Conservation (phyloP, 2,888 invertebrate genomes). For the Nowickia ferox region DNA sequence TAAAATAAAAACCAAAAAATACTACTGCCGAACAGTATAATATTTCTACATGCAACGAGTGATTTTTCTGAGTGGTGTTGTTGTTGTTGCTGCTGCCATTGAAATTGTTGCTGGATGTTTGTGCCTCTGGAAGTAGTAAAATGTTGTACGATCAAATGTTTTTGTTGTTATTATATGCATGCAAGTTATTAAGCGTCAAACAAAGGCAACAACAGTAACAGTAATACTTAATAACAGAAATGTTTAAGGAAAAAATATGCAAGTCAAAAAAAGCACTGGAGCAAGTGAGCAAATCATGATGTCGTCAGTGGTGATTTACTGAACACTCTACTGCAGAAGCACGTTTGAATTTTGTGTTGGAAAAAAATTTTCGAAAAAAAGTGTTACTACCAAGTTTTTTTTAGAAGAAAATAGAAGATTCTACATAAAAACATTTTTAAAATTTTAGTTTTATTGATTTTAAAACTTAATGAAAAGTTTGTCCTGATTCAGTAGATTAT, state of each 20-base stretch:
- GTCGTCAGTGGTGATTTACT: not conserved
- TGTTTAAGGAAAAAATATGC: constrained; percentile 10
- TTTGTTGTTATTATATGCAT: constrained; percentile 39
- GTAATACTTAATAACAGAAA: constrained; percentile 48
- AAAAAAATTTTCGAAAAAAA: too few species aligned
- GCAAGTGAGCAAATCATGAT: constrained; percentile 35
- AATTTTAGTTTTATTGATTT: too few species aligned
- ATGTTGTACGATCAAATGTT: constrained; percentile 42
- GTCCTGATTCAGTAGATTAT: too few species aligned
- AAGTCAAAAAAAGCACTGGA: constrained; percentile 7
- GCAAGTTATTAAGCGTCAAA: constrained; percentile 68
- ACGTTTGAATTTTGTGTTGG: not conserved
- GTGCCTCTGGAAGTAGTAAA: constrained; percentile 53
- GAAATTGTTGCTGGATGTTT: constrained; percentile 43
- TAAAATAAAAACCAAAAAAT: constrained; percentile 26
- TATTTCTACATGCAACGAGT: constrained; percentile 48
- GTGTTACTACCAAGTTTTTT: too few species aligned
- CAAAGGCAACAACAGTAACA: constrained; percentile 51
- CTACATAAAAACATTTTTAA: too few species aligned
- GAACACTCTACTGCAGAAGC: not conserved
- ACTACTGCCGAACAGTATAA: constrained; percentile 30
- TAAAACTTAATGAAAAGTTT: too few species aligned
- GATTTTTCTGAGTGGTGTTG: not conserved
- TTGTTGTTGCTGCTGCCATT: constrained; percentile 44
- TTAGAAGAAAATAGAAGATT: too few species aligned